These are phyloP conservation scores for Dasypogon diadema DNA, from an alignment of 2,888 invertebrate species.

Conservation along the genomic window DNA sequence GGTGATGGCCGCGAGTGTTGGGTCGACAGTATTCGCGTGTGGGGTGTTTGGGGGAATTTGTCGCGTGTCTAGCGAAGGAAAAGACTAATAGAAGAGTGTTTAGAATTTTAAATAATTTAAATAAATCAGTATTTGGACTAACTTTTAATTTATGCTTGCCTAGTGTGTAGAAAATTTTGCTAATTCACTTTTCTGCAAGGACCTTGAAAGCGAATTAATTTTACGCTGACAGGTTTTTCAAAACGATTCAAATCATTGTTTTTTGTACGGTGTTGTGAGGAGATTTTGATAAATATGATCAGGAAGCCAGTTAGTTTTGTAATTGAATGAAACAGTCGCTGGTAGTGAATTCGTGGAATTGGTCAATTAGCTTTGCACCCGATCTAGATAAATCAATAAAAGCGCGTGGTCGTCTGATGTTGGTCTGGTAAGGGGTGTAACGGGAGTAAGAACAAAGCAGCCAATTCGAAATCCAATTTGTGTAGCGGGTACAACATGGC, in stretches of 20 bases:
- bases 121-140: too few relatives aligned
- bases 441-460: not conserved
- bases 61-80: conserved; percentile 23
- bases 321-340: not conserved
- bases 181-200: not conserved
- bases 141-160: too few relatives aligned
- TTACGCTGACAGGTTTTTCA: too few relatives aligned
- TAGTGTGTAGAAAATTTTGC: not conserved
- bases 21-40: too few relatives aligned
- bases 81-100: not conserved
- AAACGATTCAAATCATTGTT: too few relatives aligned
- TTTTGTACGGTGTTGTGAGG: too few relatives aligned
- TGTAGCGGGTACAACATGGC: conserved; percentile 45
- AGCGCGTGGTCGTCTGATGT: not conserved
- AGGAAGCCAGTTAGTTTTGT: too few relatives aligned
- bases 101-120: too few relatives aligned
- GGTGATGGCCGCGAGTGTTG: not conserved
- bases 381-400: conserved; percentile 19
- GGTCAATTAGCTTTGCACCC: conserved; percentile 1
- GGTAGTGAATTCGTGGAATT: not conserved
- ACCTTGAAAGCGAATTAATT: too few relatives aligned
- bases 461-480: conserved; percentile 49
- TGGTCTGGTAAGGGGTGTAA: not conserved
- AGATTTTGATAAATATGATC: too few relatives aligned
- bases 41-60: not conserved